phyloP scores from a whole-genome alignment of 2,797 vertebrate genomes.

The Neopelma chrysocephalum region DNA sequence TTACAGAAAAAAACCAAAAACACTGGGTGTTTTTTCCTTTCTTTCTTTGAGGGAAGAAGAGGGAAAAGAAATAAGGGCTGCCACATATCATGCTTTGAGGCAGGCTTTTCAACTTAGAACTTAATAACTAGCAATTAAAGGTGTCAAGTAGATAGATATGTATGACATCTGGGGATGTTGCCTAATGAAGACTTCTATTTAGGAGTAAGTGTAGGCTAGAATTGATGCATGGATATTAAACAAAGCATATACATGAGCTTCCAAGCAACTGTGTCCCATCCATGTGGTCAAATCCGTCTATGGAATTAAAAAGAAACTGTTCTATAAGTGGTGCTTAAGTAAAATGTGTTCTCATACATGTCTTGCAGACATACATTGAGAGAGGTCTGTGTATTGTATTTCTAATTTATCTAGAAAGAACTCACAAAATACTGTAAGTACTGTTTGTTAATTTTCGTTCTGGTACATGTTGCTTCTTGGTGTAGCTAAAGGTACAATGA shows the following conservation, averaged over 20 bases:
- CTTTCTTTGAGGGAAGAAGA: neutral
- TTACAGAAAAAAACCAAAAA: neutral
- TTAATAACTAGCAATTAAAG: neutral
- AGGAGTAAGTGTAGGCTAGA: neutral
- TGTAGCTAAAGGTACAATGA: neutral
- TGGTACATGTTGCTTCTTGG: neutral
- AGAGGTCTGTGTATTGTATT: neutral
- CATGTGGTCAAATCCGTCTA: neutral
- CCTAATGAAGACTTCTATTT: neutral
- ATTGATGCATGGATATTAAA: neutral
- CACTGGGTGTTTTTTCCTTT: neutral
- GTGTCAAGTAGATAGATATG: accelerated
- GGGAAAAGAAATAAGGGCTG: neutral
- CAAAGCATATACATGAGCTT: neutral
- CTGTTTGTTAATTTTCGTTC: neutral
- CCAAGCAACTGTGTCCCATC: neutral
- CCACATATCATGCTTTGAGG: neutral
- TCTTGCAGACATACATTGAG: neutral
- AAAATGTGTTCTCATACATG: neutral
- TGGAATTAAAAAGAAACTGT: neutral
- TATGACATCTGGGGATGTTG: neutral
- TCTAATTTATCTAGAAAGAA: neutral
- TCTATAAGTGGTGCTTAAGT: neutral
- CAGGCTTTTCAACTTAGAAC: neutral
- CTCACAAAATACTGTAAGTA: neutral